Evolutionary conservation across 2,113 vertebrate species (phyloP).

Genomic region (Cnemophilus loriae): DNA sequence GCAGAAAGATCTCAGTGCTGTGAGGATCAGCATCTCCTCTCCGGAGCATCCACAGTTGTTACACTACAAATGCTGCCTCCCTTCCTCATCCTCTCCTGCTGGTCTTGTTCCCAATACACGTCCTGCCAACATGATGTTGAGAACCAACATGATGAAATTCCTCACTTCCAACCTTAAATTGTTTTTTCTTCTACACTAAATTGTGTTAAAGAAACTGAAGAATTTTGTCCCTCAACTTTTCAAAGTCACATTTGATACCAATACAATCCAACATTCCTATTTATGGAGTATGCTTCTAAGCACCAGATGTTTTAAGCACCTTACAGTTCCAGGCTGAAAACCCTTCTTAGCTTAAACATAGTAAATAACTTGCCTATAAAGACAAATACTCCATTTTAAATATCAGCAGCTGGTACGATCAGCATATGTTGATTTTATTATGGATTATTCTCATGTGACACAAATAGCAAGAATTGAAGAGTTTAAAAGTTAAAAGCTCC

Average conservation of each 20-base stretch:
- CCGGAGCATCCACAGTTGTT: not conserved
- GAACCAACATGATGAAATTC: not conserved
- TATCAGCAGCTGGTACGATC: slow-evolving; percentile 48
- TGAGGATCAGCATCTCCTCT: not conserved
- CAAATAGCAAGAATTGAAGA: slow-evolving; percentile 43
- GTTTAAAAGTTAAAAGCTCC: slow-evolving; percentile 56
- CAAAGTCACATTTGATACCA: slow-evolving; percentile 39
- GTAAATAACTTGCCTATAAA: slow-evolving; percentile 64
- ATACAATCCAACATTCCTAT: slow-evolving; percentile 52
- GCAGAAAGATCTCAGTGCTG: not conserved
- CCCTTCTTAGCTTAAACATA: slow-evolving; percentile 64
- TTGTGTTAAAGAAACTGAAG: not conserved
- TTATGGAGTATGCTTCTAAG: slow-evolving; percentile 58
- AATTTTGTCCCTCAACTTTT: slow-evolving; percentile 33
- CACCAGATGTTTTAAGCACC: slow-evolving; percentile 67
- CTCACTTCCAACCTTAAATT: not conserved
- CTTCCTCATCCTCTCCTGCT: not conserved
- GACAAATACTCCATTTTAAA: slow-evolving; percentile 64
- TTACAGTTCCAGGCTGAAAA: slow-evolving; percentile 63
- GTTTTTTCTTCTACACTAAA: not conserved
- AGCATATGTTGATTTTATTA: slow-evolving; percentile 49
- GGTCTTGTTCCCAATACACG: fast-evolving
- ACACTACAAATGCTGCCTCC: not conserved
- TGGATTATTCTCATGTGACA: slow-evolving; percentile 57
- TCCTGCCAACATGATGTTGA: not conserved